Conservation (phyloP, 2,113 vertebrate genomes). For the Xenopus tropicalis region DNA sequence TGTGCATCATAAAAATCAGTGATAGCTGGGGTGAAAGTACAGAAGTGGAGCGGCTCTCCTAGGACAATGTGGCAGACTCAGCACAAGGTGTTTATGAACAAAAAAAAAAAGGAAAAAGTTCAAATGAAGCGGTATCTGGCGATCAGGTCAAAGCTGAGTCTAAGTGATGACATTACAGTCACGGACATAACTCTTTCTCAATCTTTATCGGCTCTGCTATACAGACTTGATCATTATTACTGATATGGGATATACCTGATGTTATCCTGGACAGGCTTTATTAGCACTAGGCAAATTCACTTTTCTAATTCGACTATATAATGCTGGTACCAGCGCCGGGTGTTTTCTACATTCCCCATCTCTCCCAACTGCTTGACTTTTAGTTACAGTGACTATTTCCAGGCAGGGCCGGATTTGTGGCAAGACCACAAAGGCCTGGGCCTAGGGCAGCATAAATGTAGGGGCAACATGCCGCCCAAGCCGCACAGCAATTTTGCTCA, state of each 20-base stretch:
- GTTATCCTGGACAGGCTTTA: neutral
- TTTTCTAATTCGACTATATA: no score
- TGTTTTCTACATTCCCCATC: no score
- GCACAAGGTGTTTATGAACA: conserved; percentile 9
- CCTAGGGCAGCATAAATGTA: no score
- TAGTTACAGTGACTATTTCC: no score
- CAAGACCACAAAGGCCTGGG: no score
- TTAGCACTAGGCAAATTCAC: no score
- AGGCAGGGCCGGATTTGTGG: no score
- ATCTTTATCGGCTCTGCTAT: conserved; percentile 22
- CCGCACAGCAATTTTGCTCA: no score
- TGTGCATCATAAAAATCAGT: conserved; percentile 13
- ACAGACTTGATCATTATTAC: conserved; percentile 10
- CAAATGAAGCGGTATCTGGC: conserved; percentile 4
- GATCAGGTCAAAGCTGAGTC: conserved; percentile 22
- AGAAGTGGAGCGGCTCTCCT: neutral
- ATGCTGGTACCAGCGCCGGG: no score
- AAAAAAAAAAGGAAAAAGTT: neutral
- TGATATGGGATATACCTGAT: neutral
- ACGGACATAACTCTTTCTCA: conserved; percentile 1
- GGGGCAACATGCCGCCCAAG: no score
- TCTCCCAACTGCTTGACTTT: no score
- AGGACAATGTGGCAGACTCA: conserved; percentile 3
- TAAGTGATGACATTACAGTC: neutral
- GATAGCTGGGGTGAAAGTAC: conserved; percentile 27